A percentile compares a stretch with the other conserved stretches of the same genome.
phyloP scores from a whole-genome alignment of 2,113 vertebrate species.

The Microtus richardsoni region DNA sequence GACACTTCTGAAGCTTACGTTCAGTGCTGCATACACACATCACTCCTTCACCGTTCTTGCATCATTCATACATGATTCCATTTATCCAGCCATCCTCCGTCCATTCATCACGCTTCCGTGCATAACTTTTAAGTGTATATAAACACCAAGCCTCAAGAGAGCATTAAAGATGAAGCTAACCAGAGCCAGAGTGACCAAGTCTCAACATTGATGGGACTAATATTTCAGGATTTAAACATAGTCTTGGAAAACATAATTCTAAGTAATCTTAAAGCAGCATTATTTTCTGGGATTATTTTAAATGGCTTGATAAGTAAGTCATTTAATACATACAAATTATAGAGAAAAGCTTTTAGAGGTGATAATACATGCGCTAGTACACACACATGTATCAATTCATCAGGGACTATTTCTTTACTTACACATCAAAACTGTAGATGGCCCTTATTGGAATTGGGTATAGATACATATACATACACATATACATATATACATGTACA shows the following conservation, averaged over 20 bases:
- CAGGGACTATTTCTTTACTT: not conserved
- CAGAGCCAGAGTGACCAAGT: constrained; percentile 4
- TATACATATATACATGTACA: not conserved
- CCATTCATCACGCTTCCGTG: not conserved
- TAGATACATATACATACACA: not conserved
- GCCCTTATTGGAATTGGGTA: not conserved
- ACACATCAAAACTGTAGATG: not conserved
- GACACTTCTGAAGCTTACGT: not conserved
- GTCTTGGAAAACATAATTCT: constrained; percentile 6
- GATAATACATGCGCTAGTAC: not conserved
- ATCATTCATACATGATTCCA: not conserved
- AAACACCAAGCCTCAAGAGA: not conserved
- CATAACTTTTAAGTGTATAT: not conserved
- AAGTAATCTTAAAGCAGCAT: constrained; percentile 1
- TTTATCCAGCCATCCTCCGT: not conserved
- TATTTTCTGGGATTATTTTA: constrained; percentile 25
- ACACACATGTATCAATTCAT: not conserved
- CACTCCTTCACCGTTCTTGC: not conserved
- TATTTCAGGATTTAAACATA: not conserved
- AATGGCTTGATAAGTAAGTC: constrained; percentile 34
- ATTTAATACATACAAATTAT: not conserved
- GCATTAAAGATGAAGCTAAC: not conserved
- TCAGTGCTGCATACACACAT: not conserved
- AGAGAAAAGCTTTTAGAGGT: constrained; percentile 18
- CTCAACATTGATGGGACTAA: not conserved